Evolutionary conservation across 2,797 vertebrate species (phyloP), one percentile per base, ranked within the genome.

Genomic region (Oryzias dopingdopingensis): DNA sequence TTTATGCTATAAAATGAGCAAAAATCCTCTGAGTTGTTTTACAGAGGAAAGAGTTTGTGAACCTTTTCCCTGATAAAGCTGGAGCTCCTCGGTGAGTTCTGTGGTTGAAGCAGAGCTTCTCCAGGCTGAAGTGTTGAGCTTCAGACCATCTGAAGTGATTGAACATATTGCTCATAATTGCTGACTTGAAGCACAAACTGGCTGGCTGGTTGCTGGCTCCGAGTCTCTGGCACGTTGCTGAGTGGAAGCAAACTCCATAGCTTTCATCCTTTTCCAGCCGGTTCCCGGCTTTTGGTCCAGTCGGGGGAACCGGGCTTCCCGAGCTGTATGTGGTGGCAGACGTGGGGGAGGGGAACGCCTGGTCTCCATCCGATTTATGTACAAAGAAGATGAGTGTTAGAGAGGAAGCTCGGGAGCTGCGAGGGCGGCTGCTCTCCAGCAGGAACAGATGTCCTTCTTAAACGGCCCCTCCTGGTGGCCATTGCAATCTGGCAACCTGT

Each of bases 381-480:
- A 43, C 52, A 58, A 77, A 77, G 83, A 78, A 77, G 82, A 86
- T 55, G 73, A 81, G 83, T 85, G 78, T 85, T 72, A 65, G 68
- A 65, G 75, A 81, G 76, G 47, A 80, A 79, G 65, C 68, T 61
- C 12, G 56, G 65, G 83, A 83, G 67, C 79, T 85, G 85, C 62
- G 82, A 83, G 82, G 85, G 73, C 74, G 80, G 81, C 86, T 90
- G 83, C 81, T 88, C 82, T 86, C 87, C 83, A 80, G 86, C 78
- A 88, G 82, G 86, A 91, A 86, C 92, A 93, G 91, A 93, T 92
- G 91, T 91, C 89, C 83, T 70, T 79, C 76, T 89, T 92, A 91
- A 92, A 92, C 67, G 85, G 77, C 79, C 83, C 89, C 88, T 89
- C 88, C 88, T 91, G 90, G 88, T 90, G 83, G 85, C 87, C 85